These are phyloP conservation scores for Stichopus chloronotus DNA, from an alignment of 35 echinoderm and acorn worm genomes.

Conservation along the genomic window DNA sequence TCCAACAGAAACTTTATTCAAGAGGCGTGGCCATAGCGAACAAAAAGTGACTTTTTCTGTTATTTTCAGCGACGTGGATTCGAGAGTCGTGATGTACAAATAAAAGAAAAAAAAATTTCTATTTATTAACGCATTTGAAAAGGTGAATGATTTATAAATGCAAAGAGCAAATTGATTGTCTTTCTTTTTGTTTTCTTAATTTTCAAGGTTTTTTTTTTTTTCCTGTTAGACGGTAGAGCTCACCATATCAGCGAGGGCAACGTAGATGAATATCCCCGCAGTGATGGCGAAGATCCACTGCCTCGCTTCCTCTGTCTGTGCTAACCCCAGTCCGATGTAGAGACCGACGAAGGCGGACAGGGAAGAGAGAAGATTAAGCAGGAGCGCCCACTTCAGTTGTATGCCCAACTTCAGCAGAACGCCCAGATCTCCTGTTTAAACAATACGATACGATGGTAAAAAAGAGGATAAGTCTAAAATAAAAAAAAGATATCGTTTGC, in stretches of 20 bases:
- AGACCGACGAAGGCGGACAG: slow-evolving; percentile 63
- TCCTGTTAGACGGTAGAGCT: not conserved
- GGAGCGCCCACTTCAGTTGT: slow-evolving; percentile 64
- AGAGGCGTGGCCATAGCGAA: too few relatives aligned
- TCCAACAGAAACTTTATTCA: too few relatives aligned
- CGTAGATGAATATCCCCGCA: slow-evolving; percentile 77
- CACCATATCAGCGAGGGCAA: slow-evolving; percentile 76
- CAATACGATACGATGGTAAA: not conserved
- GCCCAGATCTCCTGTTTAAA: slow-evolving; percentile 74
- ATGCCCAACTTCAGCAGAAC: slow-evolving; percentile 70
- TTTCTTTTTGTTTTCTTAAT: too few relatives aligned
- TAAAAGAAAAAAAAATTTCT: too few relatives aligned
- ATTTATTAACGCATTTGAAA: too few relatives aligned
- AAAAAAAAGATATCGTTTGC: too few relatives aligned
- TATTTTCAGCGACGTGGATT: not conserved
- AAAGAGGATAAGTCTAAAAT: not conserved
- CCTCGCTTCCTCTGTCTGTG: slow-evolving; percentile 7
- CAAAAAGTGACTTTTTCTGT: too few relatives aligned
- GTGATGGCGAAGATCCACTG: slow-evolving; percentile 82
- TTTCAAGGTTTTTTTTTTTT: not conserved
- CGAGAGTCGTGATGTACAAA: too few relatives aligned
- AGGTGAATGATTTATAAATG: too few relatives aligned
- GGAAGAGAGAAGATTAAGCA: slow-evolving; percentile 59
- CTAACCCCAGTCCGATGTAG: slow-evolving; percentile 62
- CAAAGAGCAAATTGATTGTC: too few relatives aligned